Base-by-base conservation (phyloP, 2,113 vertebrate genomes). In the Rhombomys opimus region DNA sequence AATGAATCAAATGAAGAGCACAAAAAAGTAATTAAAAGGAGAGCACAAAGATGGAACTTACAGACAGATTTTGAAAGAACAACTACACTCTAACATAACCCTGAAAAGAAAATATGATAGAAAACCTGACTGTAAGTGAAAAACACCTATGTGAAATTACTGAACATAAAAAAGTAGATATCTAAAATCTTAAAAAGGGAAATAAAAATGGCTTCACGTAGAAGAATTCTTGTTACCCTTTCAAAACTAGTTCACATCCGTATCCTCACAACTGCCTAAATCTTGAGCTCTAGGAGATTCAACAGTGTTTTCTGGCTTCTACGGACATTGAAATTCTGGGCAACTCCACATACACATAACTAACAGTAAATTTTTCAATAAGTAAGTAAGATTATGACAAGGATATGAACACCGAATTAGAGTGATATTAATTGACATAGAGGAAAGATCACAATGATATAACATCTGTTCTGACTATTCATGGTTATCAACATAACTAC, bases 161-260 rank as follows among this genome's bases (percentile, higher is more conserved):
- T n/a, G 32, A 57, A 81, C 32, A 57, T 57, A 57, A 81, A 81
- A 50, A 32, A 18, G 0, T 81, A 81, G 59, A 11, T 7, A 81
- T 57, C 18, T 57, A 57, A n/a, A 57, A 22, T n/a, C n/a, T 23
- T 81, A 32, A 57, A 54, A 57, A 1, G 32, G 18, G 32, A 2
- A n/a, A 57, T 22, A n/a, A 81, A 57, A 52, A 81, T 59, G 32
- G 18, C 4, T 57, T 0, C 78, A n/a, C 32, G 13, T n/a, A 81
- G 32, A 57, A n/a, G 17, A 35, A 22, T 20, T 2, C 11, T n/a
- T 81, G 32, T 57, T 81, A n/a, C 17, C 13, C 32, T 57, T 57
- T n/a, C 17, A 15, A 81, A 6, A 12, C 23, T 59, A 32, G 5
- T n/a, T 13, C 5, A n/a, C 4, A n/a, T 1, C 7, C 2, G 2